Base-by-base conservation (phyloP, 2,888 invertebrate genomes). In the Meiosimyza decipiens region DNA sequence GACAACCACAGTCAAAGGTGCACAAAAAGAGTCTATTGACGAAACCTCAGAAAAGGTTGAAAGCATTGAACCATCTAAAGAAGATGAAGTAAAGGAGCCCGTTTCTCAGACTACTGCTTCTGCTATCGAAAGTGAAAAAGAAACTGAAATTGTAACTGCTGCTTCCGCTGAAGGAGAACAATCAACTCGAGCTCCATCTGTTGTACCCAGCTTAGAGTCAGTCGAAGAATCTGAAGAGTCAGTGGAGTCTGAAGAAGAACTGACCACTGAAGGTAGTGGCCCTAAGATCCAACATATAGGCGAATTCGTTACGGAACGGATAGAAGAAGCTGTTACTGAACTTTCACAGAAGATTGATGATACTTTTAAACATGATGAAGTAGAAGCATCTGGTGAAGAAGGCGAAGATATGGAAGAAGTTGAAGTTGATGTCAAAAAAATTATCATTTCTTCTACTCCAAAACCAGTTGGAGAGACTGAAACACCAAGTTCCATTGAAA, bases 231-330 rank as follows among this genome's bases (percentile, higher is more conserved):
- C 73, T 16, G 84, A 77, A 7, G 80, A 80, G 15, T 83, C 83
- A 11, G 75, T 77, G 1, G 83, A 84, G 69, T 83, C 84, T 1
- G 82, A 80, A 72, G 84, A 84, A 75, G 85, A 83, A 64, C 71
- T 62, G 6, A 73, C 71, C 74, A 78, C 52, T 12, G 72, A 76
- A 9, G 73, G 74, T 47, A 74, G 16, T 33, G 40, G 22, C 28
- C 28, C 16, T 11, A 72, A 76, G 47, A 73, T 79, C 28, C 77
- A 78, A 70, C 77, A 79, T 28, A 65, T 77, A 47, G 75, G 72
- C 1, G 77, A 79, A 51, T 77, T 78, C 63, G 77, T 78, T 49
- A 81, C 81, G 6, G 79, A 81, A 51, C 75, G 75, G 13, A 55
- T 67, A 16, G 77, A 79, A 22, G 78, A 79, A 0, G 22, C 67